Conservation (phyloP, 1,140 invertebrate species). For the Drosophila ohnishii region DNA sequence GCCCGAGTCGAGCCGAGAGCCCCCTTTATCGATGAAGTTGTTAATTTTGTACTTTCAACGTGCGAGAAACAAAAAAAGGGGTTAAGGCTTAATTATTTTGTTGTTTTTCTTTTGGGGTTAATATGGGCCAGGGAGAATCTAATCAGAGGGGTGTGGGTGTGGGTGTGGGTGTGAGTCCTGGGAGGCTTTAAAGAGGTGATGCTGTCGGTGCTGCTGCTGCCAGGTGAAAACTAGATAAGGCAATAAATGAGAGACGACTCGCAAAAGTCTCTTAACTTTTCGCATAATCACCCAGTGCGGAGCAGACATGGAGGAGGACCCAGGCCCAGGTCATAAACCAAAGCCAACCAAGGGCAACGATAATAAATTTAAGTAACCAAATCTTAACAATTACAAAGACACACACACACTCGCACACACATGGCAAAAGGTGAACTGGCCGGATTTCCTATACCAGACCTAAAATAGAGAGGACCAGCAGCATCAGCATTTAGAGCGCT, state of each 20-base stretch:
- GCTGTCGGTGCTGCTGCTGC: background rate
- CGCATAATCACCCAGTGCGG: conserved; percentile 58
- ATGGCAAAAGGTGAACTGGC: conserved; percentile 12
- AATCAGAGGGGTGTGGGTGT: background rate
- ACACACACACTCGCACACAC: background rate
- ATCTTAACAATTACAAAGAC: conserved; percentile 80
- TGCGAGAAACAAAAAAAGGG: conserved; percentile 10
- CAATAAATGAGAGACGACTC: conserved; percentile 4
- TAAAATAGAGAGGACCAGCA: background rate
- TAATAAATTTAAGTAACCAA: conserved; percentile 80
- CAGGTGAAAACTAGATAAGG: conserved; percentile 14
- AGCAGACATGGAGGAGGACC: conserved; percentile 32
- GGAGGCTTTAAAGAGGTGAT: conserved; percentile 1
- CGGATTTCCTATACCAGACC: conserved; percentile 18
- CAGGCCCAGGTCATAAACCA: conserved; percentile 46
- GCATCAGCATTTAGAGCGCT: conserved; percentile 67
- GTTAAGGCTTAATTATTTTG: conserved; percentile 52
- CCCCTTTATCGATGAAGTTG: conserved; percentile 78
- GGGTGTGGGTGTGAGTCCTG: background rate
- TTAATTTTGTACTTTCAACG: conserved; percentile 61
- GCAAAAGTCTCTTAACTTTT: conserved; percentile 39
- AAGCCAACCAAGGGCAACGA: conserved; percentile 36
- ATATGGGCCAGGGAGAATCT: conserved; percentile 18
- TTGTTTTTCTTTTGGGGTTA: conserved; percentile 56
- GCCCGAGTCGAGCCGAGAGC: background rate